phyloP scores from a whole-genome alignment of 2,113 vertebrate genomes.

The Dryoscopus gambensis region DNA sequence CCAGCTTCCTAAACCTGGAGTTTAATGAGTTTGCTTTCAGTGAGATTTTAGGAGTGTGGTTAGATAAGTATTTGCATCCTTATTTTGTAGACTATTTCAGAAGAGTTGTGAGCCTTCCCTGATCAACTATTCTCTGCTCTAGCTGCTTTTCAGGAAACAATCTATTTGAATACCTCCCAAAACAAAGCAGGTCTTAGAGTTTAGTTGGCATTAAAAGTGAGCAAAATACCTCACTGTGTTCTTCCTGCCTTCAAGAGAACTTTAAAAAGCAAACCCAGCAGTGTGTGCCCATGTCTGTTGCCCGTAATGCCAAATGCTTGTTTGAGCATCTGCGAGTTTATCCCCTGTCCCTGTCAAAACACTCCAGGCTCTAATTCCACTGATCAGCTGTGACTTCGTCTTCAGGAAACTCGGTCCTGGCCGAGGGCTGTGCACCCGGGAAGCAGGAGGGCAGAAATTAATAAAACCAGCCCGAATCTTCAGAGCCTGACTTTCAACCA shows the following conservation, averaged over 20 bases:
- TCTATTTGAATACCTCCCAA: neutral
- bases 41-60: neutral
- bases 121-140: neutral
- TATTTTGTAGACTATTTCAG: neutral
- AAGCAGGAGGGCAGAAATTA: constrained; percentile 60
- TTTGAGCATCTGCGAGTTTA: neutral
- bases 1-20: accelerated
- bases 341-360: neutral
- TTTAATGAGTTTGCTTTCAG: neutral
- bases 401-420: neutral
- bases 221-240: neutral
- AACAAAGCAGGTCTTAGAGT: neutral
- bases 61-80: neutral
- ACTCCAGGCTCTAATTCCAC: neutral
- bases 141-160: neutral
- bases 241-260: neutral
- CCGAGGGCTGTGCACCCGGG: neutral
- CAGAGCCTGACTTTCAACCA: constrained; percentile 51
- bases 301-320: neutral
- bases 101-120: neutral
- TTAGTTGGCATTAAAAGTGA: neutral
- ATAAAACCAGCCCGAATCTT: constrained; percentile 48
- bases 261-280: neutral
- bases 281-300: neutral
- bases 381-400: neutral